Percentiles rank a stretch among this genome's conserved stretches.
These are phyloP conservation scores for Noctilio leporinus DNA, from an alignment of 2,113 vertebrate genomes.

Conservation along the genomic window DNA sequence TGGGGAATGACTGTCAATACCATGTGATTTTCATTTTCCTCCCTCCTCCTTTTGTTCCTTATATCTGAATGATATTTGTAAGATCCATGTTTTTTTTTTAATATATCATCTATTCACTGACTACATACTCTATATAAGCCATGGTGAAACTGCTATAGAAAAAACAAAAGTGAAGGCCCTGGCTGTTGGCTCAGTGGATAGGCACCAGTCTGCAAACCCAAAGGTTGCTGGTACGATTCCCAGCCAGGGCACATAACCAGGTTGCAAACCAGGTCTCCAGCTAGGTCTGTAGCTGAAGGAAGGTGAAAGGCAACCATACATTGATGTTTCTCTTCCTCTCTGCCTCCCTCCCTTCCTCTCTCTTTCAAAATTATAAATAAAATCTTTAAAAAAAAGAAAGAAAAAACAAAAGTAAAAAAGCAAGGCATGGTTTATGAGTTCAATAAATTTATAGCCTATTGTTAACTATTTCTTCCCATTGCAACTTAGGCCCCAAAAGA, in stretches of 20 bases:
- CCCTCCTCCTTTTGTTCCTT: background rate
- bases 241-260: no score
- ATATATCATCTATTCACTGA: background rate
- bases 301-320: no score
- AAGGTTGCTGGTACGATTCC: no score
- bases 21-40: background rate
- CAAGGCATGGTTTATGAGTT: background rate
- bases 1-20: background rate
- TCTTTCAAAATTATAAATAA: no score
- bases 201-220: no score
- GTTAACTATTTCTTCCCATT: background rate
- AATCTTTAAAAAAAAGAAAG: no score
- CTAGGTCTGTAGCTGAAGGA: no score
- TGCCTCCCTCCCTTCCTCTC: no score
- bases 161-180: background rate
- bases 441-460: background rate
- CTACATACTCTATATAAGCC: background rate
- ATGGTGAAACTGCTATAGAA: background rate
- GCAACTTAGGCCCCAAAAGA: background rate
- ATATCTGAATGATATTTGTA: background rate
- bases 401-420: background rate
- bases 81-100: background rate
- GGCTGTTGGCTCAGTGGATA: no score
- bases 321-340: no score
- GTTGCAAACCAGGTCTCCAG: no score